phyloP scores from a whole-genome alignment of 2,113 vertebrate genomes.

The Ictidomys tridecemlineatus region DNA sequence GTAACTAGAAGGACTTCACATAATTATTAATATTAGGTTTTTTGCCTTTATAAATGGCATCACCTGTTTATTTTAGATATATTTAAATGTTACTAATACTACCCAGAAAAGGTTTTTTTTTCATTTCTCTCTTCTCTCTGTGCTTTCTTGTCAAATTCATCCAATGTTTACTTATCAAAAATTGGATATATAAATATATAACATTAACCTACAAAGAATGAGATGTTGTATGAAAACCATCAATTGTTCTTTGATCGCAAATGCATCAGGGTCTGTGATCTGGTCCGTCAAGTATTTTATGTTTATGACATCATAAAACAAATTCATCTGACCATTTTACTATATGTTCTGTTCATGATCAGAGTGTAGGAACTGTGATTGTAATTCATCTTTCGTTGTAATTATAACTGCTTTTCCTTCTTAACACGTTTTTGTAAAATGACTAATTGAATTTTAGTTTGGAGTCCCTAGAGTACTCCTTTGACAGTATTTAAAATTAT shows the following conservation, averaged over 20 bases:
- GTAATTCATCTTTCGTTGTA: slow-evolving; percentile 49
- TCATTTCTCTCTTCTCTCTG: not conserved
- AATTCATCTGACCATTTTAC: slow-evolving; percentile 23
- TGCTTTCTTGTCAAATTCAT: not conserved
- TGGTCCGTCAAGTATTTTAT: slow-evolving; percentile 24
- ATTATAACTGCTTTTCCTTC: slow-evolving; percentile 57
- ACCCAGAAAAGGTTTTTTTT: not conserved
- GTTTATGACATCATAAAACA: not conserved
- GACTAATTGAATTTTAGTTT: slow-evolving; percentile 71
- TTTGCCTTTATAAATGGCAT: slow-evolving; percentile 15
- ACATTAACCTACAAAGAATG: not conserved
- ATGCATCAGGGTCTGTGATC: not conserved
- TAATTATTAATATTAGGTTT: slow-evolving; percentile 29
- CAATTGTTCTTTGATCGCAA: slow-evolving; percentile 14
- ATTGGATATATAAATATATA: not conserved
- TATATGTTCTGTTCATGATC: not conserved
- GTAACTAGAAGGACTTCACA: not conserved
- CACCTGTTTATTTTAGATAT: not conserved
- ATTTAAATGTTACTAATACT: slow-evolving; percentile 17
- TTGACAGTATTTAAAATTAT: slow-evolving; percentile 59
- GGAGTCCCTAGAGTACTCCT: slow-evolving; percentile 4
- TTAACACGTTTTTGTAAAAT: slow-evolving; percentile 58
- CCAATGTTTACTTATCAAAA: not conserved
- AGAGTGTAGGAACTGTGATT: not conserved
- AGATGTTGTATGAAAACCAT: not conserved